These are phyloP conservation scores for Melanotaenia parkinsoni DNA, from an alignment of 2,797 vertebrate species.

Conservation along the genomic window DNA sequence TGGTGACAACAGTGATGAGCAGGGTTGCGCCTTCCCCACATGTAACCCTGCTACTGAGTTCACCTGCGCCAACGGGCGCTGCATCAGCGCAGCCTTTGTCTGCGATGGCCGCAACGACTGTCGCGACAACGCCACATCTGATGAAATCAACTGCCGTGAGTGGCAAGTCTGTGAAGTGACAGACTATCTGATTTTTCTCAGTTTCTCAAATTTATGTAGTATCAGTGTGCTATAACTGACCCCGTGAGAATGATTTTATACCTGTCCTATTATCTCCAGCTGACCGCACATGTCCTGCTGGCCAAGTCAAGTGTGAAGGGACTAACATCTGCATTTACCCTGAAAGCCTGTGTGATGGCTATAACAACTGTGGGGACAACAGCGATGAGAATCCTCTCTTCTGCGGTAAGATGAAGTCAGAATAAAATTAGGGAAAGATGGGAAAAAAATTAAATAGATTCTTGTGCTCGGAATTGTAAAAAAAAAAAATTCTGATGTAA, in stretches of 20 bases:
- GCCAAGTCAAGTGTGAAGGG: constrained; percentile 87
- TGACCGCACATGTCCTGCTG: constrained; percentile 85
- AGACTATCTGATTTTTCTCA: not conserved
- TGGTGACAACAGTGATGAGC: constrained; percentile 92
- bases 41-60: constrained; percentile 90
- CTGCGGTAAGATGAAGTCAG: constrained; percentile 67
- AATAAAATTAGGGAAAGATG: not conserved
- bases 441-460: not conserved
- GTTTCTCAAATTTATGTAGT: not conserved
- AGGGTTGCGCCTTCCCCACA: constrained; percentile 87
- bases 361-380: constrained; percentile 84
- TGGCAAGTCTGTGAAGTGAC: constrained; percentile 32
- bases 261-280: constrained; percentile 74
- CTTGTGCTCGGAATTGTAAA: not conserved
- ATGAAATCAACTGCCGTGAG: constrained; percentile 95
- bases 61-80: constrained; percentile 87
- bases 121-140: constrained; percentile 89
- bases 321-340: constrained; percentile 92
- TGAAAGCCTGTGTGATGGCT: constrained; percentile 87
- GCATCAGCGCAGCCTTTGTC: constrained; percentile 86
- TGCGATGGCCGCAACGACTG: constrained; percentile 93
- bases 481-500: too few relatives aligned
- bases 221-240: not conserved
- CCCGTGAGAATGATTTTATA: not conserved
- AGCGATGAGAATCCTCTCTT: constrained; percentile 83